A percentile compares a stretch with the other conserved stretches of the same genome.
Conservation (phyloP, 2,113 vertebrate genomes). For the Callipepla californica region DNA sequence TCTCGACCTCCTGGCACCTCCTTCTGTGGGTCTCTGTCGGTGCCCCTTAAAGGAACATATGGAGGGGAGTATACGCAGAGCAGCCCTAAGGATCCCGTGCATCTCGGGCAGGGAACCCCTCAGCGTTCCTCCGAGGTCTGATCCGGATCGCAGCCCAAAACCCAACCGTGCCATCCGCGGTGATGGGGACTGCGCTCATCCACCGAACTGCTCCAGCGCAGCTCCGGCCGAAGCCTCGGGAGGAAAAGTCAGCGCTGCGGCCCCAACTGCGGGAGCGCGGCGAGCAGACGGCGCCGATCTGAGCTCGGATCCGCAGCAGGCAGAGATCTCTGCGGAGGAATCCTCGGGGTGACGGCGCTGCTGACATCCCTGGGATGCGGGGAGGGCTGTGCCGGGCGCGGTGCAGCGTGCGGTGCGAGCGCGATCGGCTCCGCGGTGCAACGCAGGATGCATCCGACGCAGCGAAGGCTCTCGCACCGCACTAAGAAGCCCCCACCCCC, state of each 20-base stretch:
- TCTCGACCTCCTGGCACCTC: neutral
- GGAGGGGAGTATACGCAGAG: neutral
- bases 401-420: neutral
- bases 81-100: neutral
- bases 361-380: neutral
- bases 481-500: neutral
- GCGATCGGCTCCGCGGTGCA: neutral
- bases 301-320: neutral
- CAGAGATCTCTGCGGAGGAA: neutral
- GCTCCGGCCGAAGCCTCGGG: neutral
- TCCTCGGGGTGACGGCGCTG: accelerated
- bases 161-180: accelerated
- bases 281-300: neutral
- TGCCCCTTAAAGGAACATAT: neutral
- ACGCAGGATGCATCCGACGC: neutral
- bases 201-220: too few species aligned
- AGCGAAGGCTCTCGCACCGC: neutral
- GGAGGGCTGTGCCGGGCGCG: accelerated
- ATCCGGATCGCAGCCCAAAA: neutral
- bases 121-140: neutral
- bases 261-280: too few species aligned
- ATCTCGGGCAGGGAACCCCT: neutral
- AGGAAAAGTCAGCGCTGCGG: neutral
- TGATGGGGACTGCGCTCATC: too few species aligned
- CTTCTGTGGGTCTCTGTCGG: neutral